These are phyloP conservation scores for Podarcis raffonei DNA, from an alignment of 2,113 vertebrate species.

Conservation along the genomic window DNA sequence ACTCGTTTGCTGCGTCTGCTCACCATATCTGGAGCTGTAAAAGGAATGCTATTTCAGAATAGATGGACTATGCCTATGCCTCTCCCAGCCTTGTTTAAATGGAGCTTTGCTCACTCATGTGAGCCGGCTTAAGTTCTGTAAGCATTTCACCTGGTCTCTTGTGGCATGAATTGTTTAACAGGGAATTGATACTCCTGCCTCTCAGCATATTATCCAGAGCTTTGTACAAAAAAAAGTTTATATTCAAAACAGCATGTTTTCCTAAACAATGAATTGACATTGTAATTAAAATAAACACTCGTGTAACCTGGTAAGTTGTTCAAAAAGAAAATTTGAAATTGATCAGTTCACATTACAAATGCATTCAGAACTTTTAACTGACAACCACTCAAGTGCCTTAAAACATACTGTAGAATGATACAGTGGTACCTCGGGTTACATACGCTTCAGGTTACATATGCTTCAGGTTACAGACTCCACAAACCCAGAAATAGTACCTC, in stretches of 20 bases:
- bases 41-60: background rate
- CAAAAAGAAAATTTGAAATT: background rate
- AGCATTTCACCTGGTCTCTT: background rate
- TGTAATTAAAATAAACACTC: background rate
- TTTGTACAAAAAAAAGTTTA: background rate
- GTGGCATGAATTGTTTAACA: background rate
- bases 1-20: too few relatives aligned
- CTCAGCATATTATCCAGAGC: background rate
- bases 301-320: background rate
- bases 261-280: background rate
- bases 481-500: too few relatives aligned
- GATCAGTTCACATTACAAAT: background rate
- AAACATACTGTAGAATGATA: too few relatives aligned
- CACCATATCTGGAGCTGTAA: background rate
- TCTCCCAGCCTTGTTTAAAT: too few relatives aligned
- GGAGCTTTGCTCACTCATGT: background rate
- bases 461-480: too few relatives aligned
- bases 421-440: too few relatives aligned
- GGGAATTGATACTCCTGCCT: background rate
- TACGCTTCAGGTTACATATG: too few relatives aligned
- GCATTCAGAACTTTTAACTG: too few relatives aligned
- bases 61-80: too few relatives aligned
- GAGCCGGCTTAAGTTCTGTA: background rate
- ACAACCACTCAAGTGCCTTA: too few relatives aligned
- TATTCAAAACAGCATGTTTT: background rate